Conservation (phyloP, 37 sponge, comb jelly and placozoan genomes). For the Beroe forskalii region DNA sequence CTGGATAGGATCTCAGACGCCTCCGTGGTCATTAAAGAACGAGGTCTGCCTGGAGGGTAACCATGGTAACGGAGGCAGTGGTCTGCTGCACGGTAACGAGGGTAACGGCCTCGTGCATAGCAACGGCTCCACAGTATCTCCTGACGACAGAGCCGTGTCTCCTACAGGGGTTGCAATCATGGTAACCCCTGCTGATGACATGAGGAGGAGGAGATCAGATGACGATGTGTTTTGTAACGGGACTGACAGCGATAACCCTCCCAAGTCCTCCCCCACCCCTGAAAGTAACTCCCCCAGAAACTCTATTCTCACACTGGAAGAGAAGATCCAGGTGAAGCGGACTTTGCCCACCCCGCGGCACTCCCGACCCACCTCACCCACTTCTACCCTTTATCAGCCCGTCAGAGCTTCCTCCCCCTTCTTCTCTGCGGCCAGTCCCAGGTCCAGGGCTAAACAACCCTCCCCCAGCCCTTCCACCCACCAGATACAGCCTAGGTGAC, state of each 20-base stretch:
- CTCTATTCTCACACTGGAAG: background rate
- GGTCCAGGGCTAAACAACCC: background rate
- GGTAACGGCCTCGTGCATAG: background rate
- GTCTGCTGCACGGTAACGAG: too few relatives aligned
- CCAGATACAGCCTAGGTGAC: background rate
- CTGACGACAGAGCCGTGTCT: background rate
- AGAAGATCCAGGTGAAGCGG: background rate
- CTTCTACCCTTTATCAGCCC: background rate
- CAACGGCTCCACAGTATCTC: background rate
- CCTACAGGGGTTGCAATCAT: background rate
- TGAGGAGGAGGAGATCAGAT: background rate
- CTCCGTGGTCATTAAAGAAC: background rate
- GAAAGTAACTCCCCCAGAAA: background rate
- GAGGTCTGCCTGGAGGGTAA: too few relatives aligned
- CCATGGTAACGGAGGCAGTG: too few relatives aligned
- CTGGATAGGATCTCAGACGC: background rate
- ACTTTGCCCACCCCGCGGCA: background rate
- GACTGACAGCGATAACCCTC: background rate
- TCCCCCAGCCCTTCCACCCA: background rate
- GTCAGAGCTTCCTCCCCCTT: background rate
- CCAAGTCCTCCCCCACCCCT: background rate
- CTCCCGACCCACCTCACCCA: background rate
- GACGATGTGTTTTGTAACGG: background rate
- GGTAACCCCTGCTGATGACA: background rate
- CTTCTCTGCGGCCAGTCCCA: background rate